A percentile compares a stretch with the other conserved stretches of the same genome.
Evolutionary conservation across 2,113 vertebrate genomes (phyloP).

Genomic region (Cranoglanis bouderius): DNA sequence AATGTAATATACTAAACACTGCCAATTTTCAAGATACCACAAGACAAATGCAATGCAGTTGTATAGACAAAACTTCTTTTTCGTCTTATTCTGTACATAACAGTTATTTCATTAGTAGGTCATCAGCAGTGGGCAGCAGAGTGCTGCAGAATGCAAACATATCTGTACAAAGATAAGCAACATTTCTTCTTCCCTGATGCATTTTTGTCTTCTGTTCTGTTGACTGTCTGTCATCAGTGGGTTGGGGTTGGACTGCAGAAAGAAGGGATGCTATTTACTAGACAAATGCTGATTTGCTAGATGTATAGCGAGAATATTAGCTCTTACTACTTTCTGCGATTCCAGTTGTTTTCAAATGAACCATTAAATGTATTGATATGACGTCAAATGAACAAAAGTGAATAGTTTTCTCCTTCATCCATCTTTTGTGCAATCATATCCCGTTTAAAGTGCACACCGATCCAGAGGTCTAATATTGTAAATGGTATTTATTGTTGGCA

Average conservation of each 20-base stretch:
- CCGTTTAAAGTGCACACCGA: neutral
- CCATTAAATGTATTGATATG: constrained; percentile 2
- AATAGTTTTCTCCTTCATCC: neutral
- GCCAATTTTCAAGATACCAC: neutral
- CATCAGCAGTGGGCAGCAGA: constrained; percentile 37
- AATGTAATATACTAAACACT: neutral
- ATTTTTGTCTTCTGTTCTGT: neutral
- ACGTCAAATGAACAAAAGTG: neutral
- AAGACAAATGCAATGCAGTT: neutral
- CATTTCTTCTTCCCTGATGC: neutral
- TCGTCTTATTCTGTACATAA: neutral
- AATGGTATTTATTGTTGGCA: constrained; percentile 31
- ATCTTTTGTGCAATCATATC: neutral
- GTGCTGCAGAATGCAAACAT: neutral
- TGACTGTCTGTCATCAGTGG: neutral
- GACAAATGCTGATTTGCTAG: constrained; percentile 5
- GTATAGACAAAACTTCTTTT: neutral
- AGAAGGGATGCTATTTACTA: constrained; percentile 21
- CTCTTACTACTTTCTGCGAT: neutral
- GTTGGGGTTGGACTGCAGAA: neutral
- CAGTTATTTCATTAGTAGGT: neutral
- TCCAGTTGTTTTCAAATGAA: neutral
- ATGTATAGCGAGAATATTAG: neutral
- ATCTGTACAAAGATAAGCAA: neutral
- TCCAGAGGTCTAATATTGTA: constrained; percentile 1